Evolutionary conservation across 2,797 vertebrate genomes (phyloP).

Genomic region (Sciurus vulgaris): DNA sequence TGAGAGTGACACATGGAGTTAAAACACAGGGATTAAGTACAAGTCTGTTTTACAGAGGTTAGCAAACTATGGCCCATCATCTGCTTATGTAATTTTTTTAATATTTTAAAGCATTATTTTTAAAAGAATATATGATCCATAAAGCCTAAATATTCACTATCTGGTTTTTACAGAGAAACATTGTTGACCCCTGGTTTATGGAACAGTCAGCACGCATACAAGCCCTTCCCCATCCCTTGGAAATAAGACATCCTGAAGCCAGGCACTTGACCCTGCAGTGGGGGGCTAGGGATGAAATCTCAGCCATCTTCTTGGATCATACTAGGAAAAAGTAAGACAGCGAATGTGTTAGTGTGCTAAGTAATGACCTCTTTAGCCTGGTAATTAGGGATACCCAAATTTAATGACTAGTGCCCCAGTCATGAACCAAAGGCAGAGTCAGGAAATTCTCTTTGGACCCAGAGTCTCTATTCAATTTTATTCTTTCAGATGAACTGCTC

Average conservation of each 20-base stretch:
- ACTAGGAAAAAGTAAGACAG: neutral
- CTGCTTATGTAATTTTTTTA: neutral
- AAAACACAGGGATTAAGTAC: neutral
- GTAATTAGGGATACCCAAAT: neutral
- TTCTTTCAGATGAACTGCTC: neutral
- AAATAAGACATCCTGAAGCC: neutral
- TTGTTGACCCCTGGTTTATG: neutral
- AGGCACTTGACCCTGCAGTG: neutral
- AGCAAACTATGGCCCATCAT: neutral
- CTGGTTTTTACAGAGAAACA: neutral
- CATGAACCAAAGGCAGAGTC: neutral
- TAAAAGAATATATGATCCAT: neutral
- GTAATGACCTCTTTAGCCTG: neutral
- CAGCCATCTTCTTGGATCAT: neutral
- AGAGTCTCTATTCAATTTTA: neutral
- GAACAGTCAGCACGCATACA: neutral
- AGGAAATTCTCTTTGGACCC: neutral
- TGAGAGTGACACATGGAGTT: neutral
- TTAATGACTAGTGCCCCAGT: neutral
- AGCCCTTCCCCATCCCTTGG: neutral
- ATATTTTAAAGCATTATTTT: neutral
- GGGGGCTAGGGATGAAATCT: neutral
- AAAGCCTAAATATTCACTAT: conserved; percentile 20
- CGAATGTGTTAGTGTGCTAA: neutral
- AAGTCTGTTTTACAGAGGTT: neutral